These are phyloP conservation scores for Andrena trimmerana DNA, from an alignment of 2,888 invertebrate genomes.

Conservation along the genomic window DNA sequence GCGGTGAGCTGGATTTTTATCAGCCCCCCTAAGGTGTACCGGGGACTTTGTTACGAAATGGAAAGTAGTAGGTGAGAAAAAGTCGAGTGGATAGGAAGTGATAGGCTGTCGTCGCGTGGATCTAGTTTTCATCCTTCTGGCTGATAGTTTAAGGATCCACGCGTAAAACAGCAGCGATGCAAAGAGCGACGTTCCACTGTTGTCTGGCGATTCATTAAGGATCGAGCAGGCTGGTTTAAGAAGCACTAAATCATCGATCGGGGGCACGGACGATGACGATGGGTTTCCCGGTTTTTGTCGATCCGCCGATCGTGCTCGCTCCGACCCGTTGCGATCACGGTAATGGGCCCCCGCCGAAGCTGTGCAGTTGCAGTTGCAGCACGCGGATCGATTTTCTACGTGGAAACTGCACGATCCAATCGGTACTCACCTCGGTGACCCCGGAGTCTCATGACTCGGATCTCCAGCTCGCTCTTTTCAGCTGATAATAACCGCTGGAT, in stretches of 20 bases:
- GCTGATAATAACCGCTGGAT: slow-evolving; percentile 44
- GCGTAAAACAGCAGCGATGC: not conserved
- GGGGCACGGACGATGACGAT: slow-evolving; percentile 41
- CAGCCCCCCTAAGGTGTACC: slow-evolving; percentile 3
- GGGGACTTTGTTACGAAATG: slow-evolving; percentile 7
- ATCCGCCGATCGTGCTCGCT: slow-evolving; percentile 61
- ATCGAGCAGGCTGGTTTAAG: slow-evolving; percentile 25
- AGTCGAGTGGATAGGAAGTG: not conserved
- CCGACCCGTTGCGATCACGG: slow-evolving; percentile 51
- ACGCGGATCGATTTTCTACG: slow-evolving; percentile 72
- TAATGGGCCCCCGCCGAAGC: slow-evolving; percentile 60
- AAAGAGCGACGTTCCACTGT: not conserved
- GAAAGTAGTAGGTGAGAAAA: not conserved
- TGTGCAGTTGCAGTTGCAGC: slow-evolving; percentile 69
- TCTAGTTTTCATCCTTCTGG: no score
- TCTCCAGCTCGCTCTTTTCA: slow-evolving; percentile 48
- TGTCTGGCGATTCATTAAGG: slow-evolving; percentile 48
- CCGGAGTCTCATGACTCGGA: slow-evolving; percentile 59
- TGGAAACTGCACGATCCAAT: slow-evolving; percentile 73
- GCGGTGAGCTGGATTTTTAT: slow-evolving; percentile 43
- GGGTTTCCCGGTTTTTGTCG: slow-evolving; percentile 66
- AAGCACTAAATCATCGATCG: slow-evolving; percentile 58
- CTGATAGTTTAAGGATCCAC: not conserved
- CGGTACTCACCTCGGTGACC: slow-evolving; percentile 67
- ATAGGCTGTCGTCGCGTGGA: not conserved